Percentiles rank a stretch among this genome's conserved stretches.
Conservation (phyloP, 2,797 vertebrate genomes). For the Rhincodon typus region DNA sequence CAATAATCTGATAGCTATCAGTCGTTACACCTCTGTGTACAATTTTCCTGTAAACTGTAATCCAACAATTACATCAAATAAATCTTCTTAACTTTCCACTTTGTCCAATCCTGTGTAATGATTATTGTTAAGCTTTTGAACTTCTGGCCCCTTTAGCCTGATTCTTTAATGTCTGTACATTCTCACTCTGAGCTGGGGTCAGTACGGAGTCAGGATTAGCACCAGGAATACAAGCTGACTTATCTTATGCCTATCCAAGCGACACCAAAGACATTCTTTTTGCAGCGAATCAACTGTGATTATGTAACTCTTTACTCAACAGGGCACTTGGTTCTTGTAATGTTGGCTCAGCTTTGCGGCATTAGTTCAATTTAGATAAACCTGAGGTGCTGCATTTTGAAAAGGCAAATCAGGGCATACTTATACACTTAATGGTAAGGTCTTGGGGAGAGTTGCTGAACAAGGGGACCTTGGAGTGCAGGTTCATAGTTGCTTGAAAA, state of each 20-base stretch:
- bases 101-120: neutral
- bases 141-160: neutral
- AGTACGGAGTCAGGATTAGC: neutral
- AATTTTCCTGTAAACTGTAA: neutral
- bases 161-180: neutral
- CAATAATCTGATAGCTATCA: neutral
- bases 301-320: neutral
- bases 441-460: no score
- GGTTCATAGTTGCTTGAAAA: no score
- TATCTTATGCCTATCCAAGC: neutral
- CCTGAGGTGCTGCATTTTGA: no score
- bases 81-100: neutral
- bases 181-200: neutral
- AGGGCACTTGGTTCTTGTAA: neutral
- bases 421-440: no score
- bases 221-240: neutral
- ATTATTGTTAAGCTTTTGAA: neutral
- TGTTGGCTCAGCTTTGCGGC: neutral
- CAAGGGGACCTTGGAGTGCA: no score
- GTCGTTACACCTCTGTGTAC: neutral
- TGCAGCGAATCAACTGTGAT: neutral
- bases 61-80: neutral
- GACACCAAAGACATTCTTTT: no score
- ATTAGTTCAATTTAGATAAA: neutral
- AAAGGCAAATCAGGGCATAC: no score